phyloP scores from a whole-genome alignment of 2,888 invertebrate species.

The Parthenolecanium corni region DNA sequence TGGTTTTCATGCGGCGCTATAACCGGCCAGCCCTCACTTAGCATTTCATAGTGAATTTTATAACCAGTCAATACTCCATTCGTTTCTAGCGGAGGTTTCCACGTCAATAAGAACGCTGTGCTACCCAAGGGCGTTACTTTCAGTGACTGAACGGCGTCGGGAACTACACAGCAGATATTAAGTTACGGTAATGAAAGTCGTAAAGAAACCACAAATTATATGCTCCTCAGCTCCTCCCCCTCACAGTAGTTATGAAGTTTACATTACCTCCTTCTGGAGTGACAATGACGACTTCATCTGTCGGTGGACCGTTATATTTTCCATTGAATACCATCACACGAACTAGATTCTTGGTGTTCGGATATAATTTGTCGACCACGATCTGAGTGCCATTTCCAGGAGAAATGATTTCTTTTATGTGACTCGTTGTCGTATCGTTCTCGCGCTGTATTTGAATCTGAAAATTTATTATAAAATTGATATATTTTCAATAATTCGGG shows the following conservation, averaged over 20 bases:
- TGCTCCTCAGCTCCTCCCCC: too few species aligned
- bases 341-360: constrained; percentile 76
- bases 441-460: constrained; percentile 87
- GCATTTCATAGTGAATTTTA: constrained; percentile 75
- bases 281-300: constrained; percentile 67
- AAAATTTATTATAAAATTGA: too few species aligned
- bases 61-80: constrained; percentile 90
- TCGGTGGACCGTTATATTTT: constrained; percentile 79
- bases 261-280: constrained; percentile 68
- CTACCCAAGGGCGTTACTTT: constrained; percentile 79
- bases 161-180: constrained; percentile 45
- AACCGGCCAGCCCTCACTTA: constrained; percentile 51
- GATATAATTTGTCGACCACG: constrained; percentile 70
- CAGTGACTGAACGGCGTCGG: constrained; percentile 72
- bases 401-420: constrained; percentile 59
- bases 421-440: constrained; percentile 49
- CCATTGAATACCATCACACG: constrained; percentile 84
- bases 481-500: too few species aligned
- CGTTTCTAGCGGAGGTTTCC: constrained; percentile 82
- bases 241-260: neutral
- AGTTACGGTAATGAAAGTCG: neutral
- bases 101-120: constrained; percentile 75
- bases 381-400: constrained; percentile 58
- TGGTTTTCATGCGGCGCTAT: constrained; percentile 62
- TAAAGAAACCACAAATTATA: too few species aligned